Percentiles rank a stretch among this genome's conserved stretches.
Conservation (phyloP, 2,888 invertebrate species). For the Agrochola macilenta region DNA sequence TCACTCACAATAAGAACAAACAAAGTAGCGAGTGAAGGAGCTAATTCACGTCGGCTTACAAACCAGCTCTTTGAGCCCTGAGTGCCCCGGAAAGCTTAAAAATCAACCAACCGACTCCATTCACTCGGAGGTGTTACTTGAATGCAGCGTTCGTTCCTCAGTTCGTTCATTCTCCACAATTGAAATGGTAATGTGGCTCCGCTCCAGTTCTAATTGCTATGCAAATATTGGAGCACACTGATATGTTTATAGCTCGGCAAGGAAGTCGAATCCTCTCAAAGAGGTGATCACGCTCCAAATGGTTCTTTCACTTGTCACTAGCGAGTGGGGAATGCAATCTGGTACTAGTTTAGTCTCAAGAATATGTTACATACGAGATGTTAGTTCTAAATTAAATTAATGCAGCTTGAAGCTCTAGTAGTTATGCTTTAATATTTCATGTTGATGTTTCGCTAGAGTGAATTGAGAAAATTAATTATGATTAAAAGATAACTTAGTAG, state of each 20-base stretch:
- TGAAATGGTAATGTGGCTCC: slow-evolving; percentile 86
- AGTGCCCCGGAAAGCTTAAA: slow-evolving; percentile 70
- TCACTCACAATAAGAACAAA: slow-evolving; percentile 63
- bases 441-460: not conserved
- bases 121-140: slow-evolving; percentile 74
- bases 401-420: slow-evolving; percentile 8
- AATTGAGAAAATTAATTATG: not conserved
- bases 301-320: slow-evolving; percentile 51
- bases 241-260: slow-evolving; percentile 56
- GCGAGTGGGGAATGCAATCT: slow-evolving; percentile 32
- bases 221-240: slow-evolving; percentile 78
- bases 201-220: slow-evolving; percentile 82
- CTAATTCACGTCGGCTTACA: slow-evolving; percentile 74
- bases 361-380: slow-evolving; percentile 18
- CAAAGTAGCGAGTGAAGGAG: slow-evolving; percentile 63
- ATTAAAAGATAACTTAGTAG: not conserved
- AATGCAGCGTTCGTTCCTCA: slow-evolving; percentile 72
- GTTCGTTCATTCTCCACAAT: slow-evolving; percentile 81
- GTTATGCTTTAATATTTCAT: slow-evolving; percentile 23
- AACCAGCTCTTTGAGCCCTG: slow-evolving; percentile 68
- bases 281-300: slow-evolving; percentile 56
- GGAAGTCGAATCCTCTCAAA: slow-evolving; percentile 53
- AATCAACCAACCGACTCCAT: slow-evolving; percentile 76
- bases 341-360: slow-evolving; percentile 8
- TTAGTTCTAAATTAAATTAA: slow-evolving; percentile 33